A percentile compares a stretch with the other conserved stretches of the same genome.
Evolutionary conservation across 2,797 vertebrate genomes (phyloP).

Genomic region (Coracias cyanogaster): DNA sequence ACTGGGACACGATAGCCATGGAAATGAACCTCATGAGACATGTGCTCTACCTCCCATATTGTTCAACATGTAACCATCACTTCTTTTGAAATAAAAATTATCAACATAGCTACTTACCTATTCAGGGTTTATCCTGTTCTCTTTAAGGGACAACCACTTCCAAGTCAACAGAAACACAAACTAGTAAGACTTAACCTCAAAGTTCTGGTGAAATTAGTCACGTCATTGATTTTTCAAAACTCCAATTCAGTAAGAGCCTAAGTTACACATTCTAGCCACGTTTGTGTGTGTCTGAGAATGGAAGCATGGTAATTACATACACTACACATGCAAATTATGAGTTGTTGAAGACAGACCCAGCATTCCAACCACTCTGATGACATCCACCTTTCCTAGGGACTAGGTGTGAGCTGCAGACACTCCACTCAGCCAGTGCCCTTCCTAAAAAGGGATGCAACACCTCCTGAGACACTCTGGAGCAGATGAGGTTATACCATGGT

Average conservation of each 20-base stretch:
- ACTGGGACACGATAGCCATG: neutral
- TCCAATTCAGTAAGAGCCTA: neutral
- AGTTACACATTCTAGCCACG: rapidly evolving
- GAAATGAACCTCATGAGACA: neutral
- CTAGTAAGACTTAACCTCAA: neutral
- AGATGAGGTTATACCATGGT: slow-evolving; percentile 66
- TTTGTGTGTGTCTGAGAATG: neutral
- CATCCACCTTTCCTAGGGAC: neutral
- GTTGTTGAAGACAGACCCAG: neutral
- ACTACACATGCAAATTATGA: neutral
- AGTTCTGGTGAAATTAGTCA: neutral
- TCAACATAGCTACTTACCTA: neutral
- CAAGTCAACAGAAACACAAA: neutral
- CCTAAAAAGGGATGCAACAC: slow-evolving; percentile 5
- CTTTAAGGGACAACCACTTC: neutral
- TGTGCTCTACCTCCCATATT: neutral
- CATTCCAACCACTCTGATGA: neutral
- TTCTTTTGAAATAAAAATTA: neutral
- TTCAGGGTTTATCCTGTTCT: neutral
- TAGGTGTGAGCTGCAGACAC: neutral
- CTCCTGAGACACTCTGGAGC: slow-evolving; percentile 31
- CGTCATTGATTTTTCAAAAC: neutral
- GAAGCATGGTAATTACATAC: neutral
- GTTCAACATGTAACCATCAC: neutral
- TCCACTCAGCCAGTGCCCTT: neutral